phyloP scores from a whole-genome alignment of 2,113 vertebrate genomes.

The Corynorhinus townsendii region DNA sequence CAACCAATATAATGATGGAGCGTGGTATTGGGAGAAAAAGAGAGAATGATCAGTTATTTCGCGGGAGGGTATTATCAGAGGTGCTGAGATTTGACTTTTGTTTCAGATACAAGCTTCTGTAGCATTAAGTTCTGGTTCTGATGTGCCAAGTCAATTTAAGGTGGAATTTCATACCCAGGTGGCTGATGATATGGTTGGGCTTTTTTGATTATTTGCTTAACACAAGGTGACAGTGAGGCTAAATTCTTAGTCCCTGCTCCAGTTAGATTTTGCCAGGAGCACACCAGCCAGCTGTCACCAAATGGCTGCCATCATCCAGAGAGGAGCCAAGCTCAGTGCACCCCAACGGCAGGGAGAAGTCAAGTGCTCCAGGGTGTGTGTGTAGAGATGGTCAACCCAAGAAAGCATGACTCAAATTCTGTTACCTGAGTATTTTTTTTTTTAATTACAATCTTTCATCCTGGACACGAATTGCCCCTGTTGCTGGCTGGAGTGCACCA shows the following conservation, averaged over 20 bases:
- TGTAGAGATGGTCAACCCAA: neutral
- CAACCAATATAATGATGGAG: neutral
- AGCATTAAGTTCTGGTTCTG: neutral
- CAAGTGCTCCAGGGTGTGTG: neutral
- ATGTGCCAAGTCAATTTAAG: neutral
- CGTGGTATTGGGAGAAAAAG: neutral
- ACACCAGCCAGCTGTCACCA: neutral
- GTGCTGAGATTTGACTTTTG: neutral
- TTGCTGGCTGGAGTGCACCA: neutral
- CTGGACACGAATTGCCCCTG: neutral
- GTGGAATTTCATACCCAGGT: slow-evolving; percentile 5
- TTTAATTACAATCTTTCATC: neutral
- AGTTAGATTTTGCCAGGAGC: neutral
- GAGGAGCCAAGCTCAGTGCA: neutral
- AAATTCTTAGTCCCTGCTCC: neutral
- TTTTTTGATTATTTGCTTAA: slow-evolving; percentile 42
- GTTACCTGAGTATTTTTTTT: neutral
- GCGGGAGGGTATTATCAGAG: neutral
- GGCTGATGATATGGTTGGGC: neutral
- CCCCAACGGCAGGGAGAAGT: neutral
- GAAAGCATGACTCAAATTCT: neutral
- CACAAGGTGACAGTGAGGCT: slow-evolving; percentile 8
- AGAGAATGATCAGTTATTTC: neutral
- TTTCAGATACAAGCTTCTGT: neutral
- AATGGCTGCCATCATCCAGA: neutral